Evolutionary conservation across 2,888 invertebrate species (phyloP).

Genomic region (Synergus japonicus): DNA sequence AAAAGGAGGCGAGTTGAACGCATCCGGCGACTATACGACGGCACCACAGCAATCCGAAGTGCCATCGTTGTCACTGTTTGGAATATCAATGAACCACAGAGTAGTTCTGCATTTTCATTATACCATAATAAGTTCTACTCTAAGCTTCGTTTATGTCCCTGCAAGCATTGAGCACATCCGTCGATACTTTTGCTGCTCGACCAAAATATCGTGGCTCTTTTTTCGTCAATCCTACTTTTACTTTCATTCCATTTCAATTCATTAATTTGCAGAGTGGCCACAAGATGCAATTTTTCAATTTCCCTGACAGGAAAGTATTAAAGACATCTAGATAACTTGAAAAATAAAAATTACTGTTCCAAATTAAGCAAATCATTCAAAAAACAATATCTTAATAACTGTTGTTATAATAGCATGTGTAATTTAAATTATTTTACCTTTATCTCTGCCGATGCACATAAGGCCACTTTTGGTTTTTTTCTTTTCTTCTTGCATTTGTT

Average conservation of each 20-base stretch:
- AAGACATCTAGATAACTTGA: neutral
- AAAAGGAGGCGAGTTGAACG: conserved; percentile 63
- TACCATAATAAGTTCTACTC: conserved; percentile 53
- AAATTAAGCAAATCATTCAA: no score
- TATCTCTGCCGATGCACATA: conserved; percentile 31
- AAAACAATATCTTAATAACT: neutral
- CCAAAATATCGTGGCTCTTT: neutral
- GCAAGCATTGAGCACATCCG: conserved; percentile 29
- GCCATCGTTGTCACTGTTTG: conserved; percentile 53
- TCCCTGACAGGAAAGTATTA: no score
- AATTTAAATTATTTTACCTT: neutral
- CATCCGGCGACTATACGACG: conserved; percentile 65
- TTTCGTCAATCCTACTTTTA: neutral
- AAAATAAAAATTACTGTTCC: neutral
- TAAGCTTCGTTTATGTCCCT: conserved; percentile 31
- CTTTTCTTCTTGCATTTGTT: neutral
- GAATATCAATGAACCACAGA: conserved; percentile 66
- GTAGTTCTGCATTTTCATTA: conserved; percentile 61
- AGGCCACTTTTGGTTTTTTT: conserved; percentile 12
- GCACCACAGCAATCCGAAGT: conserved; percentile 63
- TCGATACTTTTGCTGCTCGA: conserved; percentile 10
- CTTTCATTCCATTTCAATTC: conserved; percentile 6
- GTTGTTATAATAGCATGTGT: neutral
- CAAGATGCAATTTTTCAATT: no score
- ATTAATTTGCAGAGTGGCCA: neutral